Percentiles rank a stretch among this genome's conserved stretches.
These are phyloP conservation scores for Asbolus verrucosus DNA, from an alignment of 1,140 invertebrate species.

Conservation along the genomic window DNA sequence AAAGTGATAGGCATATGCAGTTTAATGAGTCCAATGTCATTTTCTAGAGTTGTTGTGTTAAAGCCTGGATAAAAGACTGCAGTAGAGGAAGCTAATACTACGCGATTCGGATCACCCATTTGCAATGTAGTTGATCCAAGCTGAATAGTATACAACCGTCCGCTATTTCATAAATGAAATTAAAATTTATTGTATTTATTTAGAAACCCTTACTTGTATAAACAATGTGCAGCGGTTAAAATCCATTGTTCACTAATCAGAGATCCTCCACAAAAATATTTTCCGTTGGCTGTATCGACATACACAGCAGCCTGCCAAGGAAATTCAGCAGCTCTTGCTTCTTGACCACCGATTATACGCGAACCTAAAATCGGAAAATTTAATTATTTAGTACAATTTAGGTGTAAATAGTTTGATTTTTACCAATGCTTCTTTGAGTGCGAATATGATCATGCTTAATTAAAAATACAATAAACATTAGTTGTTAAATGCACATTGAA, in stretches of 20 bases:
- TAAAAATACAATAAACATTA: too few species aligned
- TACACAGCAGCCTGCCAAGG: slow-evolving; percentile 67
- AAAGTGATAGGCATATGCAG: not conserved
- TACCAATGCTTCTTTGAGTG: too few species aligned
- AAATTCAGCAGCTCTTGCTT: slow-evolving; percentile 71
- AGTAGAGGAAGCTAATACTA: not conserved
- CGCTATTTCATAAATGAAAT: slow-evolving; percentile 1
- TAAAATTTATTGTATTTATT: not conserved
- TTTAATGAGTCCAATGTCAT: slow-evolving; percentile 24
- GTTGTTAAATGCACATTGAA: too few species aligned
- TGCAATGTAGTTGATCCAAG: slow-evolving; percentile 14
- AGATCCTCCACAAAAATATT: slow-evolving; percentile 47
- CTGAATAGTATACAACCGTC: not conserved
- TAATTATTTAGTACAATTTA: too few species aligned
- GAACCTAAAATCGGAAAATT: not conserved
- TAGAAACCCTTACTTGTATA: slow-evolving; percentile 10
- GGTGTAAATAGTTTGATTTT: too few species aligned
- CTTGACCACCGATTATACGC: slow-evolving; percentile 71
- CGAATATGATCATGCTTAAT: too few species aligned
- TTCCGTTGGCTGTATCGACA: not conserved
- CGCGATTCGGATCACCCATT: not conserved
- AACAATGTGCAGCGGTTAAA: slow-evolving; percentile 49
- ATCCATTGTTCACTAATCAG: slow-evolving; percentile 48
- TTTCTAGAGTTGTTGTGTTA: not conserved
- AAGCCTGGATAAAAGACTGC: not conserved